Conservation (phyloP, 2,888 invertebrate species). For the Mamestra brassicae region DNA sequence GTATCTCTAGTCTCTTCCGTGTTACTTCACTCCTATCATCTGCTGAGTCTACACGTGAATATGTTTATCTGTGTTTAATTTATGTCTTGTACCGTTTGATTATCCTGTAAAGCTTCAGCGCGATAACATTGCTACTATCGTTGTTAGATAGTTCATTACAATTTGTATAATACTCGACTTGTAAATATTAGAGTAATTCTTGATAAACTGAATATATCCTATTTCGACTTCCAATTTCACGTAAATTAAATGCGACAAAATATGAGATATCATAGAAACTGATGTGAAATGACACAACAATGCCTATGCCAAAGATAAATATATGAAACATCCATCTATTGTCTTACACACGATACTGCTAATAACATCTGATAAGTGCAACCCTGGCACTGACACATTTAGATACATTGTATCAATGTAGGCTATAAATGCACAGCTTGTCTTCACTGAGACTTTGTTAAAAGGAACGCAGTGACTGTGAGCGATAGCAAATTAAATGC, state of each 20-base stretch:
- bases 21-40: constrained; percentile 44
- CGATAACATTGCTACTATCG: constrained; percentile 44
- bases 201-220: constrained; percentile 8
- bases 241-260: too few relatives aligned
- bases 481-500: neutral
- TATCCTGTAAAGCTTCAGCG: constrained; percentile 52
- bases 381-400: constrained; percentile 71
- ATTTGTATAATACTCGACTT: constrained; percentile 19
- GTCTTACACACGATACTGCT: constrained; percentile 38
- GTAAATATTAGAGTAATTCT: constrained; percentile 32
- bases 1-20: constrained; percentile 73
- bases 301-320: constrained; percentile 36
- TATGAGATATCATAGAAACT: constrained; percentile 8
- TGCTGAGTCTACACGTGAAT: constrained; percentile 37
- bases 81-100: constrained; percentile 40
- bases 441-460: neutral
- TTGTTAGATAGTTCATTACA: constrained; percentile 31
- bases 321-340: constrained; percentile 36
- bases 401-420: constrained; percentile 12
- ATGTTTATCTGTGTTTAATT: constrained; percentile 50
- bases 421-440: neutral
- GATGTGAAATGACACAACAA: constrained; percentile 50
- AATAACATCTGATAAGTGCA: constrained; percentile 64
- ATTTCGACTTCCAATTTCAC: too few relatives aligned
- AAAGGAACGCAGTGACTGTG: neutral